Base-by-base conservation (phyloP, 2,113 vertebrate genomes). In the Callaeas wilsoni region DNA sequence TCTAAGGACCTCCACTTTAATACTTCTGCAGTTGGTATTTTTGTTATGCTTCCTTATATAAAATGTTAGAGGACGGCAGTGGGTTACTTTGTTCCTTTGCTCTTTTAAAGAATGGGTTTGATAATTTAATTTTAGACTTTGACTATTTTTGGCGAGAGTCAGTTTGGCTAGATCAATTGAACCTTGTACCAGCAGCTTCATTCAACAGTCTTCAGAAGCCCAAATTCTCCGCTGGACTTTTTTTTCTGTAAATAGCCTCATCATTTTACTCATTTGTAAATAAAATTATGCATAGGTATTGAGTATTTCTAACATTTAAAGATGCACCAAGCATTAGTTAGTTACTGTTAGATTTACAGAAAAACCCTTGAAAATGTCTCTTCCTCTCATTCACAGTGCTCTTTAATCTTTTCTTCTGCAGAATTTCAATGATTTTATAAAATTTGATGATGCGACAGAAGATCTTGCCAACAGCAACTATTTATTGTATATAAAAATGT, bases 41-140 rank as follows among this genome's bases (percentile, higher is more conserved):
- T 63, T 94, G 70, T 74, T 69, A 67, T 70, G 35, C 37, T 73
- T 88, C 75, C 78, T 83, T 56, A 52, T 44, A 52, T 33, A 63
- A 93, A 76, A 67, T 85, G 50, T 59, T 86, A 52, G 84, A 83
- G 78, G 50, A 88, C 42, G 83, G 63, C 82, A 91, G 50, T 55
- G 63, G 11, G 10, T 92, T 95, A 23, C 80, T 94, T 65, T 88
- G 63, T 76, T 97, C 65, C 68, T 88, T 77, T 52, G 32, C 60
- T 79, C 75, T 89, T 87, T 70, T 77, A 60, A 95, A 73, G 37
- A 94, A 83, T 62, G 46, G 29, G 76, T 83, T 94, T 96, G 96
- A 97, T 97, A 87, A 91, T 97, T 96, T 97, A 96, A 95, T 94
- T 96, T 97, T 97, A 97, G 96, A 89, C 84, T 87, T 93, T 76